phyloP scores from a whole-genome alignment of 2,113 vertebrate genomes.

The Scytalopus superciliaris region DNA sequence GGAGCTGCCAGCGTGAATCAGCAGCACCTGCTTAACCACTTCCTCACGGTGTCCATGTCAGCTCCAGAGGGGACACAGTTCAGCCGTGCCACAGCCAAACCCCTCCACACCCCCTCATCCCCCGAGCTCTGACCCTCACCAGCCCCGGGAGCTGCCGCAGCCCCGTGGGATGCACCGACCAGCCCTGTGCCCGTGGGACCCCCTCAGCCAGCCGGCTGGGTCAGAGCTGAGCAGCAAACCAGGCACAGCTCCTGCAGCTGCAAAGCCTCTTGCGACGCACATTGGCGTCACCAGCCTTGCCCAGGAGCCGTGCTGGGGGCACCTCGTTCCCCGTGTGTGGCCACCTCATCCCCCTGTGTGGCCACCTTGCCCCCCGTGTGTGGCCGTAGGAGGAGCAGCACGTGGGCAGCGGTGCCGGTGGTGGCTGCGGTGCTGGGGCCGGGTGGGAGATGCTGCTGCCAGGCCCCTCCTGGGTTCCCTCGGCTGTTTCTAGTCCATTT shows the following conservation, averaged over 20 bases:
- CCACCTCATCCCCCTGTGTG: accelerated
- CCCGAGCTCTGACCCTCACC: accelerated
- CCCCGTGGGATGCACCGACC: accelerated
- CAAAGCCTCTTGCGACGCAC: not conserved
- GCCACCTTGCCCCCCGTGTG: accelerated
- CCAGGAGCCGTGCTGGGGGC: not conserved
- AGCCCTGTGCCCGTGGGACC: not conserved
- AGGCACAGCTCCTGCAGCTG: not conserved
- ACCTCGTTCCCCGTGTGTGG: not conserved
- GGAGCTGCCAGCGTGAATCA: constrained; percentile 31
- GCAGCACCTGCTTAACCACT: constrained; percentile 6
- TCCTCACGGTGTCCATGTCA: not conserved
- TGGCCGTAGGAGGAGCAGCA: accelerated
- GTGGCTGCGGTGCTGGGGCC: not conserved
- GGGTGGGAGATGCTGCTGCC: not conserved
- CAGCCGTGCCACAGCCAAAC: not conserved
- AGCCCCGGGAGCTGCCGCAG: not conserved
- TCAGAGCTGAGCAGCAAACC: not conserved
- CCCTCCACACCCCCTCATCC: not conserved
- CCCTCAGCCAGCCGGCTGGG: accelerated
- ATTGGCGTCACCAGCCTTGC: accelerated
- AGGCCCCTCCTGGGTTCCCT: not conserved
- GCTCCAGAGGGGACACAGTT: accelerated
- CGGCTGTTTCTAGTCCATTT: not conserved
- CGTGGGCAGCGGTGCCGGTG: accelerated